Evolutionary conservation across 2,113 vertebrate genomes (phyloP), one percentile per base, ranked within the genome.

Genomic region (Syrmaticus mikado): DNA sequence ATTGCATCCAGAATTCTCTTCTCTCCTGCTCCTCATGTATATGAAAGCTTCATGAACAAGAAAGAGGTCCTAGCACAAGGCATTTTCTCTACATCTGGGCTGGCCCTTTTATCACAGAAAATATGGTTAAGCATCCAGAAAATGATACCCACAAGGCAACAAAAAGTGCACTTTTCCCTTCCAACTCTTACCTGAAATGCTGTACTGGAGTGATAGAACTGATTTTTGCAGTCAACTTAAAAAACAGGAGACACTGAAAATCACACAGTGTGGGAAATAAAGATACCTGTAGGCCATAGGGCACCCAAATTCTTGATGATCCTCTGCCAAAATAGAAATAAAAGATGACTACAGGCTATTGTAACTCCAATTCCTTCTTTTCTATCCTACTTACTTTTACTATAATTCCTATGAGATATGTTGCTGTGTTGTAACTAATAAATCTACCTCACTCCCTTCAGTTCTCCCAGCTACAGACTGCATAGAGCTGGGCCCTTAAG

Each of bases 401-500:
- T 71, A 16, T 74, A 57, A 79, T 81, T 65, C 13, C 40, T 74
- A 0, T 8, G n/a, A 65, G 72, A 13, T 60, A n/a, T 68, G 15
- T 17, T 88, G 79, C 65, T 76, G 30, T 30, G 52, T 53, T 45
- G 22, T 10, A 75, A 93, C 66, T 19, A 40, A 43, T 22, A 68
- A 41, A n/a, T 55, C 85, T 92, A 21, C 82, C 17, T 68, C 1
- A 0, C 25, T 93, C 76, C 76, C 80, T 91, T 32, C 80, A 90
- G 68, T 80, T 83, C 60, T 52, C 64, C 27, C 43, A 78, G 48
- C 11, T 36, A 84, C 25, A 30, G 28, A 28, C 3, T 82, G 82
- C 13, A 32, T 55, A 91, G 78, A 89, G 34, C n/a, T 43, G 66
- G 76, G 92, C 82, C 89, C 87, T 92, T 64, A n/a, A 93, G 87